Percentiles rank a stretch among this genome's conserved stretches.
These are phyloP conservation scores for Drosophila subobscura DNA, from an alignment of 1,140 invertebrate genomes.

Conservation along the genomic window DNA sequence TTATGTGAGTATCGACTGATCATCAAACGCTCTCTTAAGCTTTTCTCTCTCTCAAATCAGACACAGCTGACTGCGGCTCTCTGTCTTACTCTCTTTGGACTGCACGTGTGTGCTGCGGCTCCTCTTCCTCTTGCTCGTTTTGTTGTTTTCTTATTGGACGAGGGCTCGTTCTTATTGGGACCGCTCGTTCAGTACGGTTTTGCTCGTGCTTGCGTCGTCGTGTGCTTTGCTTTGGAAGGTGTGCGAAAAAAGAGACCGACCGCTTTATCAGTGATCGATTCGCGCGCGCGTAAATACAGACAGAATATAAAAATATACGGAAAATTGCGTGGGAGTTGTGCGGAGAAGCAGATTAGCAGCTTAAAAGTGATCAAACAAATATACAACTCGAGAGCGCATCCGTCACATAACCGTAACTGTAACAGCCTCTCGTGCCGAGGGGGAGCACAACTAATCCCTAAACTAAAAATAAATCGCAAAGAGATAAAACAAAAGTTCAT, in stretches of 20 bases:
- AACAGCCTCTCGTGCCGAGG: conserved; percentile 19
- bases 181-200: conserved; percentile 55
- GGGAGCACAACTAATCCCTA: conserved; percentile 43
- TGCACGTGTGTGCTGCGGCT: conserved; percentile 39
- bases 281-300: conserved; percentile 31
- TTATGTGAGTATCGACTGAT: conserved; percentile 25
- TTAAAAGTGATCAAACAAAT: conserved; percentile 2
- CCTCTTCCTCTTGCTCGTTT: conserved; percentile 34
- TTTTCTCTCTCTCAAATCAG: conserved; percentile 31
- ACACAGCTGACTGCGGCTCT: conserved; percentile 46
- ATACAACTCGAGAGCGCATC: conserved; percentile 8
- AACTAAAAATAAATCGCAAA: conserved; percentile 46
- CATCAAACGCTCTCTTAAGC: conserved; percentile 38
- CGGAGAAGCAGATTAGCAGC: conserved; percentile 17
- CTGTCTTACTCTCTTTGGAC: conserved; percentile 23
- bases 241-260: conserved; percentile 23
- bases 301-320: conserved; percentile 11
- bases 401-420: conserved; percentile 43
- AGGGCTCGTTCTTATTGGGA: conserved; percentile 35
- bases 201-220: conserved; percentile 64
- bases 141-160: conserved; percentile 53
- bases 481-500: conserved; percentile 37
- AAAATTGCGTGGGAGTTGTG: conserved; percentile 22
- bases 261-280: conserved; percentile 39
- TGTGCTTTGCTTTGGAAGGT: conserved; percentile 41